phyloP scores from a whole-genome alignment of 1,140 invertebrate genomes.

The Caenorhabditis inopinata region DNA sequence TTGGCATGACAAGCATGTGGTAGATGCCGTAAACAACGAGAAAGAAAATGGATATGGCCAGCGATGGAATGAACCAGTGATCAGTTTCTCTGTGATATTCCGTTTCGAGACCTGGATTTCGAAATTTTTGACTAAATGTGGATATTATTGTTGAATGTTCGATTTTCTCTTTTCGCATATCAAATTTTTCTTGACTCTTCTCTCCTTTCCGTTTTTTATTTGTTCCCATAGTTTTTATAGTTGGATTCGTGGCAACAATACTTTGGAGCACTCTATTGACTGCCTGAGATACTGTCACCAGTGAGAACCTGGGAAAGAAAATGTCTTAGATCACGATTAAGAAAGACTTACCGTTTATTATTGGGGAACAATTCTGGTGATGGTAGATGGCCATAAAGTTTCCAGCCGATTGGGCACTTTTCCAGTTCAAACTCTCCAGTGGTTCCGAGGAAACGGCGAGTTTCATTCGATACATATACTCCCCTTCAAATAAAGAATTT shows the following conservation, averaged over 20 bases:
- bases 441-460: constrained; percentile 40
- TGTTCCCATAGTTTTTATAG: constrained; percentile 34
- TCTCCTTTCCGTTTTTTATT: constrained; percentile 15
- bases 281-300: constrained; percentile 61
- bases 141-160: constrained; percentile 21
- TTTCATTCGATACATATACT: constrained; percentile 55
- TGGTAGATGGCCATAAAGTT: constrained; percentile 22
- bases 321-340: constrained; percentile 33
- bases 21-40: constrained; percentile 61
- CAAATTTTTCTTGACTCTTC: constrained; percentile 31
- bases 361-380: constrained; percentile 38
- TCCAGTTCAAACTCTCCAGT: constrained; percentile 31
- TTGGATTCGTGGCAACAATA: constrained; percentile 42
- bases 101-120: background rate
- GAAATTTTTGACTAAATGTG: background rate
- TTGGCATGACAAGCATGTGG: constrained; percentile 53
- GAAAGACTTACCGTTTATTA: constrained; percentile 25
- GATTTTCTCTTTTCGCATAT: constrained; percentile 3
- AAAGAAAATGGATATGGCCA: constrained; percentile 63
- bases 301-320: constrained; percentile 57
- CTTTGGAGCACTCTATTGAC: constrained; percentile 56
- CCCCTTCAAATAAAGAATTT: constrained; percentile 29
- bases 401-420: constrained; percentile 39
- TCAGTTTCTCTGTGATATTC: constrained; percentile 61
- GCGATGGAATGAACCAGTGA: constrained; percentile 65